Base-by-base conservation (phyloP, 2,797 vertebrate genomes). In the Lates japonicus region DNA sequence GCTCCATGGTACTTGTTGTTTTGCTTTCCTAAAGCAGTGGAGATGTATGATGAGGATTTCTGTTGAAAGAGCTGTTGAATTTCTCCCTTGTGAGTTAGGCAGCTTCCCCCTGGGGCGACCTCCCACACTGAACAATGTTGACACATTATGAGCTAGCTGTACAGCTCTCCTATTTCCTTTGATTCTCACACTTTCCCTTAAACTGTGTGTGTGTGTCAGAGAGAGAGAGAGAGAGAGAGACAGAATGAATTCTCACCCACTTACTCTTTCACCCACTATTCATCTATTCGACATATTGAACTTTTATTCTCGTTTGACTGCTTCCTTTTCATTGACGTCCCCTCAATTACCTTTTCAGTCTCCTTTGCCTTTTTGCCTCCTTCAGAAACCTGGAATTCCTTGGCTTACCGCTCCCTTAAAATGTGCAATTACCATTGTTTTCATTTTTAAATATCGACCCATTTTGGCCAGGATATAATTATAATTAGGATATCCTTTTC, bases 31-130 rank as follows among this genome's bases (percentile, higher is more conserved):
- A 29, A 84, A 86, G 88, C 60, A 13, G 86, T 42, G 58, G 72
- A 90, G 87, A 87, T 81, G 78, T 80, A 76, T 89, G 90, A 90
- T 70, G 87, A 88, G 81, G 84, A 82, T 89, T 92, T 92, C 86
- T 80, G 81, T 25, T 90, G 89, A 90, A 83, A 91, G 86, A 90
- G 74, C 82, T 39, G 84, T 66, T 79, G 85, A 90, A 90, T 88
- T 85, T 83, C 82, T 88, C 90, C 92, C 89, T 9, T 1, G 88
- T 87, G 91, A 80, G 77, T 68, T 49, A 31, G 29, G 81, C 66
- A 25, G 63, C 60, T 3, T 59, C 60, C 85, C 87, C 82, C 75
- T 17, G 41, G 64, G 86, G 77, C 70, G 75, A 90, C 91, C 92
- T 86, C 92, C 92, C 92, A 92, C 89, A 49, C 87, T 35, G 67